A percentile compares a stretch with the other conserved stretches of the same genome.
phyloP scores from a whole-genome alignment of 2,113 vertebrate species.

The Neotoma lepida region DNA sequence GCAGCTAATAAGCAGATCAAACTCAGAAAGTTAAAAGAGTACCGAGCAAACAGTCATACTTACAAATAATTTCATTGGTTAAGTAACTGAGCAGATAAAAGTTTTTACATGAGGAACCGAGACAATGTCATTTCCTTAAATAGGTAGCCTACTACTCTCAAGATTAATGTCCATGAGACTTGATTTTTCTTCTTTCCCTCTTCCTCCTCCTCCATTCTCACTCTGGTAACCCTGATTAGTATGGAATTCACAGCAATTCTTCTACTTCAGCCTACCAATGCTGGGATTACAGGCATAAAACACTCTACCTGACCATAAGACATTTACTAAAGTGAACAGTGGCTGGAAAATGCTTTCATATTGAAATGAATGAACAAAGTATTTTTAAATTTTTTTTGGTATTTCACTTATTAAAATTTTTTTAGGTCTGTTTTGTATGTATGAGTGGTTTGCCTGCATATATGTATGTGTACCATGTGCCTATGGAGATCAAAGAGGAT shows the following conservation, averaged over 20 bases:
- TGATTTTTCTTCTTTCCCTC: neutral
- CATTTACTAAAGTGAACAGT: slow-evolving; percentile 31
- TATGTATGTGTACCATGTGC: neutral
- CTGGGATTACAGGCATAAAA: neutral
- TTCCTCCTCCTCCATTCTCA: neutral
- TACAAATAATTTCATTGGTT: slow-evolving; percentile 31
- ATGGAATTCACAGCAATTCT: neutral
- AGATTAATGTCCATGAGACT: neutral
- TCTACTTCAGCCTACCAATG: neutral
- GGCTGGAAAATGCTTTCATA: slow-evolving; percentile 33
- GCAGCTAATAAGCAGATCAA: slow-evolving; percentile 50
- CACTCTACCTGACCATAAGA: neutral
- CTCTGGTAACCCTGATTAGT: neutral
- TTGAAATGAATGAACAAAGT: slow-evolving; percentile 16
- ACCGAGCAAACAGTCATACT: slow-evolving; percentile 27
- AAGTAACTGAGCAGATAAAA: slow-evolving; percentile 41
- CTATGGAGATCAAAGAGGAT: neutral
- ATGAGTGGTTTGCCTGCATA: neutral
- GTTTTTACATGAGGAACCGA: slow-evolving; percentile 28
- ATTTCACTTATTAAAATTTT: neutral
- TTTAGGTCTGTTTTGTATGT: neutral
- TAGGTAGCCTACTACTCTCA: slow-evolving; percentile 12
- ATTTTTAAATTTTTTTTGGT: neutral
- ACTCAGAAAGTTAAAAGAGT: slow-evolving; percentile 56
- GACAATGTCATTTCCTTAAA: slow-evolving; percentile 39